Conservation (phyloP, 2,888 invertebrate species). For the Diarsia rubi region DNA sequence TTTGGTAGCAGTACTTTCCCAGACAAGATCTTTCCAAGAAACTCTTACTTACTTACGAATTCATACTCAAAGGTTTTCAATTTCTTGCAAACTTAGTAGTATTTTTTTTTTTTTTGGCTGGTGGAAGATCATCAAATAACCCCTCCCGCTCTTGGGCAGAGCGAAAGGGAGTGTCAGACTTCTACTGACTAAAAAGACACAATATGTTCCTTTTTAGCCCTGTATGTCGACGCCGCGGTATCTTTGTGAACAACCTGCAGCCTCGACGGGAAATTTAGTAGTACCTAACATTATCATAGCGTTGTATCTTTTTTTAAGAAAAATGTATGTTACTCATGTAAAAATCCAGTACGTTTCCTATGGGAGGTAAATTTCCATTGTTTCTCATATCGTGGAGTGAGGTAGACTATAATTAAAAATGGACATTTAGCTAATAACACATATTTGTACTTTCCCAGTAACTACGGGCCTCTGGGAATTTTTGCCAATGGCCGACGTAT, state of each 20-base stretch:
- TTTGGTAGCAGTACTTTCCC: not conserved
- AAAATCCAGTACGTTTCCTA: constrained; percentile 27
- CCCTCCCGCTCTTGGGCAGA: too few relatives aligned
- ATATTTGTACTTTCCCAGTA: constrained; percentile 67
- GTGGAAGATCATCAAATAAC: too few relatives aligned
- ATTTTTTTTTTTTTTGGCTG: too few relatives aligned
- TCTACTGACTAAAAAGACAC: too few relatives aligned
- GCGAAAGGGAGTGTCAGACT: too few relatives aligned
- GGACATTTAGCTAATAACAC: constrained; percentile 68
- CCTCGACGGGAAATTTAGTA: too few relatives aligned
- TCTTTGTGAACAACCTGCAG: too few relatives aligned
- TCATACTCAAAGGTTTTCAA: not conserved
- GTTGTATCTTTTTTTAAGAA: not conserved
- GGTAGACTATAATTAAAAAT: constrained; percentile 64
- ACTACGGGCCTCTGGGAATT: constrained; percentile 67
- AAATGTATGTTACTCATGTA: constrained; percentile 9
- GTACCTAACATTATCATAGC: not conserved
- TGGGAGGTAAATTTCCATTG: constrained; percentile 43
- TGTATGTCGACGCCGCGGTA: too few relatives aligned
- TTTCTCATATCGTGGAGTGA: constrained; percentile 50
- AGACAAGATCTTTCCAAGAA: not conserved
- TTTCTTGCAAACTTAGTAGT: not conserved
- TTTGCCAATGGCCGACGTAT: constrained; percentile 68
- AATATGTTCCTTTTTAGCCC: too few relatives aligned
- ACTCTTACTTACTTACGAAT: not conserved